A percentile compares a stretch with the other conserved stretches of the same genome.
phyloP scores from a whole-genome alignment of 1,140 invertebrate species.

The Bombus confusus region DNA sequence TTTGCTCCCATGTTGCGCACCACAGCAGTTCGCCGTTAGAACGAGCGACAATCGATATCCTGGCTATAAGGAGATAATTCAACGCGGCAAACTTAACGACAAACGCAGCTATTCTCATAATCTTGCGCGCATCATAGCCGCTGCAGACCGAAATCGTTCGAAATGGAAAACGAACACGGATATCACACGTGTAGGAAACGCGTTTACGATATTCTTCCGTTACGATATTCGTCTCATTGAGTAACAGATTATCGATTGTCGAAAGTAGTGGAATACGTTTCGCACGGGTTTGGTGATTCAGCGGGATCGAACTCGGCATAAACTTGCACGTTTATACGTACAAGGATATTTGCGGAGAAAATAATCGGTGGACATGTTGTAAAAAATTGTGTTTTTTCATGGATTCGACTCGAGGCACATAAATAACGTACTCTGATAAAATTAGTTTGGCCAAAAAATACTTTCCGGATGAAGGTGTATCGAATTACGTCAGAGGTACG shows the following conservation, averaged over 20 bases:
- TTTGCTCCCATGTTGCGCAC: neutral
- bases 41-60: constrained; percentile 27
- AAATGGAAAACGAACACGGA: neutral
- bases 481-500: neutral
- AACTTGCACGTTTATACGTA: neutral
- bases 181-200: neutral
- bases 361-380: too few species aligned
- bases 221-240: too few species aligned
- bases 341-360: too few species aligned
- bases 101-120: constrained; percentile 24
- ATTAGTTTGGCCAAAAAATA: neutral
- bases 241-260: too few species aligned
- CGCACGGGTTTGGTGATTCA: too few species aligned
- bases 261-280: too few species aligned
- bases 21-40: neutral
- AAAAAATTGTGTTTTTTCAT: neutral
- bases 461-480: neutral
- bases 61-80: constrained; percentile 38
- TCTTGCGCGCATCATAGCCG: neutral
- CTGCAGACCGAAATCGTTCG: neutral
- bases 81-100: constrained; percentile 38
- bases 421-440: neutral
- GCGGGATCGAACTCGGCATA: neutral
- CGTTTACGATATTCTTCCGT: neutral
- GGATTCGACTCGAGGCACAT: neutral